Evolutionary conservation across 2,797 vertebrate species (phyloP).

Genomic region (Myoxocephalus aenaeus): DNA sequence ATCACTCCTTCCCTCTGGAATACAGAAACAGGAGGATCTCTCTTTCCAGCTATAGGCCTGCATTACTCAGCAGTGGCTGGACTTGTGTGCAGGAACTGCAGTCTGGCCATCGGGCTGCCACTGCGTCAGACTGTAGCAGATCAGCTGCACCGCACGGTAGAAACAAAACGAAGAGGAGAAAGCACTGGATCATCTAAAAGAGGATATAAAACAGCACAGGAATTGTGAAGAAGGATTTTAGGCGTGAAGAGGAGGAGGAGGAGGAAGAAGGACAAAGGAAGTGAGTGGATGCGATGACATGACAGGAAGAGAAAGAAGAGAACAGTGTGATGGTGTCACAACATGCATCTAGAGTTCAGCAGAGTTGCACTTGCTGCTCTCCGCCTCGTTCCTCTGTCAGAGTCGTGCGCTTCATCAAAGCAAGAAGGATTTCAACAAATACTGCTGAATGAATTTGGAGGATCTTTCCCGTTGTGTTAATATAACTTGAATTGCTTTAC

Average conservation of each 20-base stretch:
- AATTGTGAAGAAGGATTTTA: conserved; percentile 35
- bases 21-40: conserved; percentile 51
- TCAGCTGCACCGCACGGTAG: conserved; percentile 28
- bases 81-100: conserved; percentile 54
- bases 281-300: conserved; percentile 41
- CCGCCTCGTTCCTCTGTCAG: conserved; percentile 15
- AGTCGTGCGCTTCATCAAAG: conserved; percentile 17
- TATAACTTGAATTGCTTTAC: conserved; percentile 17
- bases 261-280: conserved; percentile 46
- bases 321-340: conserved; percentile 40
- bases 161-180: conserved; percentile 37
- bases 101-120: conserved; percentile 29
- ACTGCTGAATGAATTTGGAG: conserved; percentile 20
- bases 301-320: conserved; percentile 41
- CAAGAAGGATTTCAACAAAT: conserved; percentile 29
- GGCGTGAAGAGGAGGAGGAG: conserved; percentile 40
- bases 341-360: conserved; percentile 22
- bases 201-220: conserved; percentile 40
- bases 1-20: conserved; percentile 59
- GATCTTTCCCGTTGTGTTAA: conserved; percentile 22
- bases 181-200: conserved; percentile 39
- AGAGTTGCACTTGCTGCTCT: conserved; percentile 28
- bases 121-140: conserved; percentile 45
- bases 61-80: conserved; percentile 59
- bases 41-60: conserved; percentile 39